phyloP scores from a whole-genome alignment of 2,113 vertebrate species.

The Brachyhypopomus gauderio region DNA sequence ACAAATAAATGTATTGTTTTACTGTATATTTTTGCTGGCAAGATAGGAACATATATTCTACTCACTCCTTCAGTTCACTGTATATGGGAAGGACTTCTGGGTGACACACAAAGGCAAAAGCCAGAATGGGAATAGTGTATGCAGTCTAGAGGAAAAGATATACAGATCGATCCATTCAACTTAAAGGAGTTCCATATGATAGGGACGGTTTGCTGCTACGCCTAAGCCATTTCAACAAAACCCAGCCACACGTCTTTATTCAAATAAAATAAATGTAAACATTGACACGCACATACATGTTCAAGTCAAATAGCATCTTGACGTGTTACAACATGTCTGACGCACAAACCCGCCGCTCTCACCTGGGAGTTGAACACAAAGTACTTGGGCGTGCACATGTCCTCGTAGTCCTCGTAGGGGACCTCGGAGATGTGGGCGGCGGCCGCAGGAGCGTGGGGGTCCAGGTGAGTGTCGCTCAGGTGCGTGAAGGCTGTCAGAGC shows the following conservation, averaged over 20 bases:
- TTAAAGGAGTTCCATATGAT: not conserved
- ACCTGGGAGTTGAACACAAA: constrained; percentile 97
- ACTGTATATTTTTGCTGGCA: not conserved
- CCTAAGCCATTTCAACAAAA: not conserved
- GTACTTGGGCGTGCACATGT: constrained; percentile 90
- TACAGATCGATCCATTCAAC: not conserved
- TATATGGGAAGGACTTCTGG: constrained; percentile 97
- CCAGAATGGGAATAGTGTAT: constrained; percentile 96
- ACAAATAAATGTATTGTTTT: not conserved
- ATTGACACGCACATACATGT: too few species aligned
- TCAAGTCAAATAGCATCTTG: too few species aligned
- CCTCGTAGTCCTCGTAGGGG: constrained; percentile 68
- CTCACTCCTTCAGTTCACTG: constrained; percentile 98
- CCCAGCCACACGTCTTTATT: constrained; percentile 39
- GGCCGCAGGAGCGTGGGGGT: constrained; percentile 56
- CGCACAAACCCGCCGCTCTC: constrained; percentile 5
- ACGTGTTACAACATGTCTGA: too few species aligned
- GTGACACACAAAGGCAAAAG: constrained; percentile 97
- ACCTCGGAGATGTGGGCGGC: constrained; percentile 66
- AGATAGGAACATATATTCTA: not conserved
- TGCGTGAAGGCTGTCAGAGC: constrained; percentile 79
- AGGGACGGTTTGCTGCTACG: not conserved
- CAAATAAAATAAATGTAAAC: constrained; percentile 4
- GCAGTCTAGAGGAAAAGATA: constrained; percentile 80
- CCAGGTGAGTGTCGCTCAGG: constrained; percentile 64